Percentiles rank a stretch among this genome's conserved stretches.
Evolutionary conservation across 1,140 invertebrate genomes (phyloP).

Genomic region (Steinernema feltiae): DNA sequence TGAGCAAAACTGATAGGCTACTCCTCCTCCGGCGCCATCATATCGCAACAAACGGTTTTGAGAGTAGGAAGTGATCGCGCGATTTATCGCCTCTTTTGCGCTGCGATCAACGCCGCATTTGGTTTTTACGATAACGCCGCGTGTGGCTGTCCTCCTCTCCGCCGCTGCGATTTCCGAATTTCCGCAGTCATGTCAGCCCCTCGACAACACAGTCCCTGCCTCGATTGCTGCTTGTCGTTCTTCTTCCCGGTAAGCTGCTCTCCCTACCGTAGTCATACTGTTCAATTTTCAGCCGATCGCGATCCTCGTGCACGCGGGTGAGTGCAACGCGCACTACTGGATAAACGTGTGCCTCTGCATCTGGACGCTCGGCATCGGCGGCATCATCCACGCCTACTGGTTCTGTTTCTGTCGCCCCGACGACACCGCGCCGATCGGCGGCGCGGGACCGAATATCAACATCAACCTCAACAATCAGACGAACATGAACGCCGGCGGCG

Average conservation of each 20-base stretch:
- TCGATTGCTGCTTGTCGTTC: not conserved
- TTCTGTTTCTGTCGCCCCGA: not conserved
- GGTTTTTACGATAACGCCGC: too few species aligned
- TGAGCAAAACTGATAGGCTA: too few species aligned
- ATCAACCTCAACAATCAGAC: slow-evolving; percentile 6
- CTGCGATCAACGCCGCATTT: too few species aligned
- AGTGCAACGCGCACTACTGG: not conserved
- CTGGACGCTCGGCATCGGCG: not conserved
- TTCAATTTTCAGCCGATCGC: not conserved
- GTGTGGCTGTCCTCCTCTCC: too few species aligned
- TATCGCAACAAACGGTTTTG: too few species aligned
- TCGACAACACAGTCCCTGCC: not conserved
- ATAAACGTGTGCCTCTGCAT: not conserved
- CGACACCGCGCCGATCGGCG: not conserved
- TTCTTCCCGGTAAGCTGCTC: not conserved
- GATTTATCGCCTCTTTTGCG: too few species aligned
- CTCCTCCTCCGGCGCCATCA: too few species aligned
- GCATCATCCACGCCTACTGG: not conserved
- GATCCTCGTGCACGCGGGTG: not conserved
- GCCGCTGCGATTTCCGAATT: too few species aligned
- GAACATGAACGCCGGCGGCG: not conserved
- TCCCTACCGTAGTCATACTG: not conserved
- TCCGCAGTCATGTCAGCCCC: too few species aligned
- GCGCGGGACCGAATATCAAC: not conserved
- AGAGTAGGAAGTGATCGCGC: too few species aligned